A percentile compares a stretch with the other conserved stretches of the same genome.
phyloP scores from a whole-genome alignment of 1,140 invertebrate genomes.

The Drosophila pseudoobscura region DNA sequence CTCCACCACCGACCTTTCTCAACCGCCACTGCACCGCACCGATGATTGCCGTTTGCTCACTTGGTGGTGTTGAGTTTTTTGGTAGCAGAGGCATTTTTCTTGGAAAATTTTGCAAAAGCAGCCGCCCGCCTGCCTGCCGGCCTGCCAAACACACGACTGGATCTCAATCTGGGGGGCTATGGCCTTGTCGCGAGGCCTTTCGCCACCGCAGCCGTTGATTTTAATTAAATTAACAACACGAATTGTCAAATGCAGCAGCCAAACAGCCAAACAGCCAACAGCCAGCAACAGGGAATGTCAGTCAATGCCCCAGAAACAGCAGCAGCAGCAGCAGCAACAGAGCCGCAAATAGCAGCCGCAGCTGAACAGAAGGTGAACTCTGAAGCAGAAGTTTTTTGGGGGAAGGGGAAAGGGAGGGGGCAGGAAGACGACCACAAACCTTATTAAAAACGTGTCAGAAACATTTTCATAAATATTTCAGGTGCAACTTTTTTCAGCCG shows the following conservation, averaged over 20 bases:
- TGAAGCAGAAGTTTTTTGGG: too few species aligned
- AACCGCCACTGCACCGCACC: too few species aligned
- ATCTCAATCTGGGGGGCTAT: too few species aligned
- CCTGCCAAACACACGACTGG: conserved; percentile 21
- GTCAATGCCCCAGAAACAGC: too few species aligned
- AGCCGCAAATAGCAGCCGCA: too few species aligned
- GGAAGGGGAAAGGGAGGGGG: conserved; percentile 1
- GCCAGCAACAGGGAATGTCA: conserved; percentile 12
- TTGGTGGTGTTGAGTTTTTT: conserved; percentile 1
- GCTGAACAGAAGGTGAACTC: too few species aligned
- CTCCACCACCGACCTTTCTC: background rate
- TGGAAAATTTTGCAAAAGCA: conserved; percentile 1
- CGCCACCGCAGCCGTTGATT: conserved; percentile 34
- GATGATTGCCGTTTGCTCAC: conserved; percentile 8
- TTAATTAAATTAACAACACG: conserved; percentile 79
- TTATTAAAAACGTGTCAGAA: conserved; percentile 80
- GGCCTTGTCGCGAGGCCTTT: conserved; percentile 6
- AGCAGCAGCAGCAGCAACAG: too few species aligned
- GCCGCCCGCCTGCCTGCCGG: background rate
- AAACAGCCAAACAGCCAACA: conserved; percentile 47
- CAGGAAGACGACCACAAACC: conserved; percentile 41
- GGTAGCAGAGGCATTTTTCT: conserved; percentile 23
- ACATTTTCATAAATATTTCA: conserved; percentile 80
- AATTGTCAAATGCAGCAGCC: conserved; percentile 58
- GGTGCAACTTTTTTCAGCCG: conserved; percentile 60